phyloP scores from a whole-genome alignment of 2,113 vertebrate genomes.

The Cyanocitta stelleri region DNA sequence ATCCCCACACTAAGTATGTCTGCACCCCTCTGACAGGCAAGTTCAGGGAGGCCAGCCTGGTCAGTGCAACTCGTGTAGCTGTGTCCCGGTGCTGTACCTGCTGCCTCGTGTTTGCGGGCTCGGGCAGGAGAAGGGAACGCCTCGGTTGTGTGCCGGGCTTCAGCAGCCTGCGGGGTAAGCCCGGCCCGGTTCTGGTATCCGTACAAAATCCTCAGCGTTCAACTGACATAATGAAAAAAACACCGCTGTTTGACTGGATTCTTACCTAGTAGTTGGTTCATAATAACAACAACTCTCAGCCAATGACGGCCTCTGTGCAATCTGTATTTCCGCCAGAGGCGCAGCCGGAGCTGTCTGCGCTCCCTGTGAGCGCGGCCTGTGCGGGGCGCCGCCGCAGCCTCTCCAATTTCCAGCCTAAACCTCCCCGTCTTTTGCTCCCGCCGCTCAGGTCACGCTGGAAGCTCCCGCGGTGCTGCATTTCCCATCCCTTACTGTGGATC shows the following conservation, averaged over 20 bases:
- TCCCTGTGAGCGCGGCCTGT: background rate
- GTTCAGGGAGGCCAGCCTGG: too few relatives aligned
- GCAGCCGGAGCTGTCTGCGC: background rate
- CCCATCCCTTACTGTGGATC: rapidly evolving
- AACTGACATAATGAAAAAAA: background rate
- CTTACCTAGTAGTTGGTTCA: background rate
- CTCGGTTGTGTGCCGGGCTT: rapidly evolving
- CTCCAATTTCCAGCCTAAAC: too few relatives aligned
- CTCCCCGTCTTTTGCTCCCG: rapidly evolving
- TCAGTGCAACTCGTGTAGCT: too few relatives aligned
- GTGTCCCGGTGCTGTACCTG: background rate
- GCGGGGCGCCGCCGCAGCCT: background rate
- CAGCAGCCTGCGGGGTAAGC: background rate
- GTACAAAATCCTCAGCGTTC: background rate
- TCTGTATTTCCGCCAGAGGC: too few relatives aligned
- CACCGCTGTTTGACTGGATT: background rate
- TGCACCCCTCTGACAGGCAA: too few relatives aligned
- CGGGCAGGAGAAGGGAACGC: background rate
- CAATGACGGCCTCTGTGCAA: background rate
- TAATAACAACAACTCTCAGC: background rate
- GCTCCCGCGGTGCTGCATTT: rapidly evolving
- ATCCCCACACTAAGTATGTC: background rate
- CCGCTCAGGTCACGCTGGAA: too few relatives aligned
- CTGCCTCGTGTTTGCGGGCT: background rate
- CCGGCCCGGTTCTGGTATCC: background rate